These are phyloP conservation scores for Loriculus beryllinus DNA, from an alignment of 2,797 vertebrate species.

Conservation along the genomic window DNA sequence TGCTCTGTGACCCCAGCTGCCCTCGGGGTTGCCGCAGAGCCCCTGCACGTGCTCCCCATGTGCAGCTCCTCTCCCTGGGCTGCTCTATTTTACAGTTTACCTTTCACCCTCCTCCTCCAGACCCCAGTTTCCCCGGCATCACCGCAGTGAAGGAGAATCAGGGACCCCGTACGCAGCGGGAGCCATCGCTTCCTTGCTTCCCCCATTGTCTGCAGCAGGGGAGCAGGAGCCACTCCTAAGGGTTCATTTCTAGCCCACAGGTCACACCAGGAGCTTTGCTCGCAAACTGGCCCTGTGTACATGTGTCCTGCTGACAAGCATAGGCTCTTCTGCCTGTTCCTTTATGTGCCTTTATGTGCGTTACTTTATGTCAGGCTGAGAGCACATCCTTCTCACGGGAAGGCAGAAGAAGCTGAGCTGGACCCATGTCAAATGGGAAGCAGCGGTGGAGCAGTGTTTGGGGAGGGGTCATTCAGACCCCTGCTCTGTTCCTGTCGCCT, in stretches of 20 bases:
- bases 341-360: not conserved
- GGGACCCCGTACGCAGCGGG: accelerated
- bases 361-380: not conserved
- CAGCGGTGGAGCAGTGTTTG: not conserved
- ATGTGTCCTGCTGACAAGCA: not conserved
- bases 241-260: not conserved
- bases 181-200: not conserved
- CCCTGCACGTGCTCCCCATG: accelerated
- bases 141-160: not conserved
- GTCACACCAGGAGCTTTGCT: not conserved
- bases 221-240: not conserved
- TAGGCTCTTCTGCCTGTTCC: not conserved
- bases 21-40: not conserved
- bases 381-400: not conserved
- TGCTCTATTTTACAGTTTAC: not conserved
- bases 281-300: not conserved
- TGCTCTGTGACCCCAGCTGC: not conserved
- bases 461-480: not conserved
- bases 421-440: accelerated
- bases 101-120: not conserved
- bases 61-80: not conserved
- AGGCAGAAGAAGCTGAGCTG: not conserved
- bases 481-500: not conserved
- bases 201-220: accelerated
- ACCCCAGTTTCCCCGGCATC: not conserved